Base-by-base conservation (phyloP, 2,888 invertebrate species). In the Drosophila barbarae region DNA sequence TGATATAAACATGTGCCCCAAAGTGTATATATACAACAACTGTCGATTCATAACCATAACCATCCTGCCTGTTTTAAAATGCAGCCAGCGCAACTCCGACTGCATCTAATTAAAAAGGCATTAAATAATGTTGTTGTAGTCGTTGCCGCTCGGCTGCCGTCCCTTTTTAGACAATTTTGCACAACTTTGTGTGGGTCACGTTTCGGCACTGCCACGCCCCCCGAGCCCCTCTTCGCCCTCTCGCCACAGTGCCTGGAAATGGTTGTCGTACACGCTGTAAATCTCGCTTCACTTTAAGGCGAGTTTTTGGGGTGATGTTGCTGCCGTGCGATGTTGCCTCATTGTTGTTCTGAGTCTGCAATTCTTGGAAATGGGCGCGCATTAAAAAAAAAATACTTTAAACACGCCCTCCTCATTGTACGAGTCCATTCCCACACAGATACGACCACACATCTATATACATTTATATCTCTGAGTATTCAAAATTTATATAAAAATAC, bases 81-180 rank as follows among this genome's bases (percentile, higher is more conserved):
- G 78, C 78, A 78, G 73, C 78, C 64, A 76, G 73, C 69, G 67
- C 67, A 49, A 39, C 66, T 57, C 75, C 47, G 70, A 70, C 74
- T 78, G 78, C 78, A 79, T 79, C 82, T 79, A 81, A 79, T 84
- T 79, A 79, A 81, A 84, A 84, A 78, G 58, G 59, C 84, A 79
- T 79, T 84, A 78, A 84, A 75, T 79, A 58, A 78, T 56, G 60
- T 64, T 54, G 63, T 64, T 71, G 70, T 56, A 55, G 42, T 52
- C 64, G 55, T 47, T 42, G 51, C 23, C 15, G 39, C 34, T 41
- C 47, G 55, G 23, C 47, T 64, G 57, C 35, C 69, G 55, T 51
- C 59, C 39, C 69, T 71, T 77, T 70, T 83, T 66, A 57, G 67
- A 72, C 74, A 72, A 70, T 83, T 69, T 77, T 69, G 82, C 84